Conservation (phyloP, 2,113 vertebrate genomes). For the Salminus brasiliensis region DNA sequence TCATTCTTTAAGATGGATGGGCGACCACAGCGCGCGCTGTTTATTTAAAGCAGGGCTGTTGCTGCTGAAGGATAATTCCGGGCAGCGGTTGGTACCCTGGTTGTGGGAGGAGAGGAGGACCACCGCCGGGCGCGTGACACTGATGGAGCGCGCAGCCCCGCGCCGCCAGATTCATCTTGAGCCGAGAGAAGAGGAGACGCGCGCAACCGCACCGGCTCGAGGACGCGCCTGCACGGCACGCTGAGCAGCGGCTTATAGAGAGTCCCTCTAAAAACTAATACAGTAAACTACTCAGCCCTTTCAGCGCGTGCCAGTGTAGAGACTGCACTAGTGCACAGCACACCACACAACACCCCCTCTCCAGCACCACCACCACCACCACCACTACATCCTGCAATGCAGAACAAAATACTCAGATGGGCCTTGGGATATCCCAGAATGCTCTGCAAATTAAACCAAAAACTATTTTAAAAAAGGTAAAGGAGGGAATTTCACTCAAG, state of each 20-base stretch:
- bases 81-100: slow-evolving; percentile 84
- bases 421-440: too few relatives aligned
- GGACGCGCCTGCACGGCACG: neutral
- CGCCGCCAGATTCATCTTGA: slow-evolving; percentile 85
- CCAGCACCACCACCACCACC: neutral
- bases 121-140: slow-evolving; percentile 82
- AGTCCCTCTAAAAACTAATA: neutral
- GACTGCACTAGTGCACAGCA: neutral
- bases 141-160: slow-evolving; percentile 82
- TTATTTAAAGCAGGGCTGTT: slow-evolving; percentile 92
- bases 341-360: neutral
- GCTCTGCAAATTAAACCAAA: too few relatives aligned
- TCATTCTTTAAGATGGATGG: slow-evolving; percentile 83
- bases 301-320: neutral
- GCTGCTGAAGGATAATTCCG: slow-evolving; percentile 86
- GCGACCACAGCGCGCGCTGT: slow-evolving; percentile 82
- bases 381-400: neutral
- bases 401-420: neutral
- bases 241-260: neutral
- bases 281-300: neutral
- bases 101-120: slow-evolving; percentile 85
- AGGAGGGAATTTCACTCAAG: too few relatives aligned
- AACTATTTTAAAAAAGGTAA: too few relatives aligned
- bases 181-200: slow-evolving; percentile 57
- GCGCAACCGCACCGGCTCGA: slow-evolving; percentile 31